A percentile compares a stretch with the other conserved stretches of the same genome.
Conservation (phyloP, 2,113 vertebrate genomes). For the Suncus etruscus region DNA sequence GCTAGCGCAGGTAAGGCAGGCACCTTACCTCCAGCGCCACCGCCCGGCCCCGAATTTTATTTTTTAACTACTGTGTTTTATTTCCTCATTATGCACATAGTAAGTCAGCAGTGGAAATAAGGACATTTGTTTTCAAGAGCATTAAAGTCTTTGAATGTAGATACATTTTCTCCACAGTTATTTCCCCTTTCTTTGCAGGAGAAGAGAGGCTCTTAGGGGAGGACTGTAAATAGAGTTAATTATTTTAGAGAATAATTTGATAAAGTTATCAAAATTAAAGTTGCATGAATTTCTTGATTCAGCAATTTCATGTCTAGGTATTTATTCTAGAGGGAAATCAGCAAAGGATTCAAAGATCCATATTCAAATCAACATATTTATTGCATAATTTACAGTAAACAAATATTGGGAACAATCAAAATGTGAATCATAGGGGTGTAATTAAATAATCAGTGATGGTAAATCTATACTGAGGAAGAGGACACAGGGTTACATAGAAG, state of each 20-base stretch:
- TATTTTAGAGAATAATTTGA: conserved; percentile 59
- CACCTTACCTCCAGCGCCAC: too few species aligned
- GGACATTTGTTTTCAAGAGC: conserved; percentile 24
- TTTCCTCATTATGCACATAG: conserved; percentile 61
- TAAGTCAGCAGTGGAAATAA: conserved; percentile 64
- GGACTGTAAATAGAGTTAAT: neutral
- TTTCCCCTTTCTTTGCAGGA: conserved; percentile 51
- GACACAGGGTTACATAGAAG: conserved; percentile 17
- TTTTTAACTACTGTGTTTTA: conserved; percentile 55
- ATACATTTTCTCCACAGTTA: neutral
- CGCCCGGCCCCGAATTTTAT: too few species aligned
- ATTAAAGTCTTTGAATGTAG: neutral
- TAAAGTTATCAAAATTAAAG: conserved; percentile 61
- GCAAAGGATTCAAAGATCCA: conserved; percentile 12
- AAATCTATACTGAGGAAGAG: neutral
- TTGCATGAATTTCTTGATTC: conserved; percentile 1
- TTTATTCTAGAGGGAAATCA: conserved; percentile 12
- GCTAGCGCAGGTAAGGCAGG: too few species aligned
- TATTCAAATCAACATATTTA: neutral
- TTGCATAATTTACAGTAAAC: neutral
- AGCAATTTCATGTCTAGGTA: conserved; percentile 43
- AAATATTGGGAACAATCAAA: conserved; percentile 1
- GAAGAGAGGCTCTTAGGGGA: neutral
- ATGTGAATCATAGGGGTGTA: neutral
- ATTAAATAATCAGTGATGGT: conserved; percentile 2